Conservation (phyloP, 1,140 invertebrate species). For the Araneus ventricosus region DNA sequence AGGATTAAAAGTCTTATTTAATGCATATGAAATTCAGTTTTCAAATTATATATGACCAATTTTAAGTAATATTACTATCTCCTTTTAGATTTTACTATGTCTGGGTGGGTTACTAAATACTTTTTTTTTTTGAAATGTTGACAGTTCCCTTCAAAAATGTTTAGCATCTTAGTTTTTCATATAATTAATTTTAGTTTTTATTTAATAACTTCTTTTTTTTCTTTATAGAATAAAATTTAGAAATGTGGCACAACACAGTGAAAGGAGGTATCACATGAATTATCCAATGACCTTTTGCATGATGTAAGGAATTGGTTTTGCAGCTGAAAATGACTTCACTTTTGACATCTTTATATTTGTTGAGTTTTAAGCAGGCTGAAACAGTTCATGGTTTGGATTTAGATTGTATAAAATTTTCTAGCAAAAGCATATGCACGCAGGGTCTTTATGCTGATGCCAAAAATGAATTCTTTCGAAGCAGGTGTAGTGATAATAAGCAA, state of each 20-base stretch:
- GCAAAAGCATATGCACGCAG: conserved; percentile 23
- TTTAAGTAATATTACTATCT: too few species aligned
- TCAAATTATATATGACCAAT: too few species aligned
- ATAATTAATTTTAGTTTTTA: not conserved
- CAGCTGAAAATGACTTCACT: conserved; percentile 53
- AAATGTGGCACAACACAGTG: not conserved
- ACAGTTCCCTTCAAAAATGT: not conserved
- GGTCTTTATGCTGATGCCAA: conserved; percentile 48
- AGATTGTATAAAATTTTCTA: conserved; percentile 60
- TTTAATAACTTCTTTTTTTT: not conserved
- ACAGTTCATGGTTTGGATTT: conserved; percentile 26
- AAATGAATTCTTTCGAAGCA: conserved; percentile 45
- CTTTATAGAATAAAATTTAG: not conserved
- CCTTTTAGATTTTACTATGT: too few species aligned
- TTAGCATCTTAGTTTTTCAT: not conserved
- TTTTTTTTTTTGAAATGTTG: not conserved
- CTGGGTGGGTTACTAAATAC: too few species aligned
- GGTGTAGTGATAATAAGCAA: conserved; percentile 25
- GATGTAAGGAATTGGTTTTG: not conserved
- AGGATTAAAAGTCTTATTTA: too few species aligned
- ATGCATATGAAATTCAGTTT: too few species aligned
- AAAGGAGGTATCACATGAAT: conserved; percentile 3
- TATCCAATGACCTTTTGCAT: not conserved
- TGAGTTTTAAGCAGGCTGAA: conserved; percentile 61
- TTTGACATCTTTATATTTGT: conserved; percentile 60